Evolutionary conservation across 23 tunicate species (phyloP), one percentile per base, ranked within the genome.

Genomic region (Diplosoma virens): DNA sequence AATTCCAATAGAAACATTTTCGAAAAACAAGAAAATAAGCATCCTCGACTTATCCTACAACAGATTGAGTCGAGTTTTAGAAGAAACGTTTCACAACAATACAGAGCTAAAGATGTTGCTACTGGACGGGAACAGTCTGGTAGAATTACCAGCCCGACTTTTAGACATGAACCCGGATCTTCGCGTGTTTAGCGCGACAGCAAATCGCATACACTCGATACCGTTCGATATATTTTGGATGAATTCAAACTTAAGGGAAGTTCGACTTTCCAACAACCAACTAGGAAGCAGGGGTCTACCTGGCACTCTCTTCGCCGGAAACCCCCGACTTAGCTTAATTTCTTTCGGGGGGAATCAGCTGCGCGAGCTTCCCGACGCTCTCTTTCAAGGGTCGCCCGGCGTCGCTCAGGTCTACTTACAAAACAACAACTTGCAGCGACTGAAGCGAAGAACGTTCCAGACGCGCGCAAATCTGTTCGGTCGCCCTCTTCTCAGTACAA

Each of bases 41-140:
- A 29, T 52, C 22, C 33, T 89, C 0, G 89, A 89, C 60, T 47
- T 89, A 0, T 89, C 96, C 17, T 23, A 89, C 69, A 89, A 89
- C 75, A 50, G 89, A 83, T 29, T 89, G 9, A 32, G 45, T 16
- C 22, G 59, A 23, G 54, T 89, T 0, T 47, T 74, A 7, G 59
- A 32, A 1, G 33, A 16, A 9, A 46, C 71, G 16, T 89, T 89
- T 71, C 14, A 25, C 2, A 25, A 78, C 28, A 89, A 83, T 63
- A n/a, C 71, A 20, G 9, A 41, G 5, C 58, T 89, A 20, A 71
- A 83, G 37, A 52, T 35, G n/a, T 26, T 89, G 7, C 72, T 64
- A 3, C 36, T 89, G 1, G 96, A 89, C 41, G 26, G 31, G 31
- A 89, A 89, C 71, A 65, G 78, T 16, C 29, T 89, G 4, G 45